These are phyloP conservation scores for Brachyalestes nurse DNA, from an alignment of 2,797 vertebrate genomes.

Conservation along the genomic window DNA sequence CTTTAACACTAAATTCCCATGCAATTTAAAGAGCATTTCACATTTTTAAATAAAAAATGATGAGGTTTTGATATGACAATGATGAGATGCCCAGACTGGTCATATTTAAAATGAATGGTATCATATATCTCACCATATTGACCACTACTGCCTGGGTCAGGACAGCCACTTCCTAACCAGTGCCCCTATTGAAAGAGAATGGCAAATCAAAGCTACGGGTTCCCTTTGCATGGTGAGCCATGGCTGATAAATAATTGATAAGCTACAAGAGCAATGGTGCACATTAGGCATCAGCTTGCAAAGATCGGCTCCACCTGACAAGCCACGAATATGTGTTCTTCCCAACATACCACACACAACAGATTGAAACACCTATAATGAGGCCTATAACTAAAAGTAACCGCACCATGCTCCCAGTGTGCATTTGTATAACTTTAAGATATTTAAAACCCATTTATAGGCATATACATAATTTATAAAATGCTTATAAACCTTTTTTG, in stretches of 20 bases:
- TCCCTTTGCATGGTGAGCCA: constrained; percentile 64
- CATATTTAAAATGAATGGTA: not conserved
- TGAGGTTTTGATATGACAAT: no score
- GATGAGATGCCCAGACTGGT: not conserved
- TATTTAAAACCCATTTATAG: not conserved
- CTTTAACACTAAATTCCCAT: no score
- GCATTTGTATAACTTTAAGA: constrained; percentile 6
- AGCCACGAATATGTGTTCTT: constrained; percentile 17
- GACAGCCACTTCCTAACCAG: constrained; percentile 52
- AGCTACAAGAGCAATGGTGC: constrained; percentile 73
- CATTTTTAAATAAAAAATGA: no score
- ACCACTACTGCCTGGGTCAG: not conserved
- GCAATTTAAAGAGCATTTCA: no score
- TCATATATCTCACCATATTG: not conserved
- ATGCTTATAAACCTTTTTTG: constrained; percentile 11
- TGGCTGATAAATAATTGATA: constrained; percentile 80
- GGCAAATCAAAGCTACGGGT: constrained; percentile 76
- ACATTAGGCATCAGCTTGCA: constrained; percentile 69
- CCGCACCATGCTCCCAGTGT: not conserved
- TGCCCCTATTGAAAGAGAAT: constrained; percentile 76
- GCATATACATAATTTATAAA: constrained; percentile 4
- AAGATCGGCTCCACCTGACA: constrained; percentile 64
- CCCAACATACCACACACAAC: not conserved
- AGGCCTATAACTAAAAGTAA: not conserved
- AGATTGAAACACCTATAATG: not conserved